phyloP scores from a whole-genome alignment of 2,888 invertebrate genomes.

The Drosophila seclusa region DNA sequence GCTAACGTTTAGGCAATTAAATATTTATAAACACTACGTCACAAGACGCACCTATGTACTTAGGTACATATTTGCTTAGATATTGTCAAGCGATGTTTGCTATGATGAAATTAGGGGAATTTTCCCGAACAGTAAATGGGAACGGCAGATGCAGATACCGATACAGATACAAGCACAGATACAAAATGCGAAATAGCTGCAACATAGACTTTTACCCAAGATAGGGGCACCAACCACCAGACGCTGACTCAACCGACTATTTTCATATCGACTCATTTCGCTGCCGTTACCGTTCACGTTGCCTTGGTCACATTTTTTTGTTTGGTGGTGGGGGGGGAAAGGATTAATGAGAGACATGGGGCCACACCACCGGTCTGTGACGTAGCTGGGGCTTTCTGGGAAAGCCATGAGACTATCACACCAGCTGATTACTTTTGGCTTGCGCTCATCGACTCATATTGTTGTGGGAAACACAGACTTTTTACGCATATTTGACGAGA shows the following conservation, averaged over 20 bases:
- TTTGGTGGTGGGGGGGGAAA: background rate
- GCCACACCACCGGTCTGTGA: conserved; percentile 33
- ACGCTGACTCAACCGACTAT: conserved; percentile 51
- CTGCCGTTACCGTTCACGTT: conserved; percentile 13
- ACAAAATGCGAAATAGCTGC: conserved; percentile 6
- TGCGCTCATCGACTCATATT: conserved; percentile 16
- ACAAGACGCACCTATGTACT: conserved; percentile 9
- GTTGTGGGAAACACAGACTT: background rate
- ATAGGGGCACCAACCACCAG: conserved; percentile 22
- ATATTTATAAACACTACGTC: conserved; percentile 41
- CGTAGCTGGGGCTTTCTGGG: conserved; percentile 39
- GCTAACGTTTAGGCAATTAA: conserved; percentile 16
- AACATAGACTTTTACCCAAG: conserved; percentile 27
- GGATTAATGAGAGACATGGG: conserved; percentile 6
- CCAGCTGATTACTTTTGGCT: conserved; percentile 12
- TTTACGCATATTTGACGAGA: background rate
- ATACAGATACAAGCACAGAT: conserved; percentile 5
- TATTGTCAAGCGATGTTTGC: conserved; percentile 11
- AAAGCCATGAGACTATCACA: conserved; percentile 36
- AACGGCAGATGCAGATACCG: conserved; percentile 21
- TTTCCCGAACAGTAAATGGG: background rate
- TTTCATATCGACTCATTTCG: conserved; percentile 24
- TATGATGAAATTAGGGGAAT: conserved; percentile 32
- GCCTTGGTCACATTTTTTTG: conserved; percentile 42
- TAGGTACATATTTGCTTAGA: background rate